Evolutionary conservation across 2,113 vertebrate species (phyloP).

Genomic region (Emberiza fucata): DNA sequence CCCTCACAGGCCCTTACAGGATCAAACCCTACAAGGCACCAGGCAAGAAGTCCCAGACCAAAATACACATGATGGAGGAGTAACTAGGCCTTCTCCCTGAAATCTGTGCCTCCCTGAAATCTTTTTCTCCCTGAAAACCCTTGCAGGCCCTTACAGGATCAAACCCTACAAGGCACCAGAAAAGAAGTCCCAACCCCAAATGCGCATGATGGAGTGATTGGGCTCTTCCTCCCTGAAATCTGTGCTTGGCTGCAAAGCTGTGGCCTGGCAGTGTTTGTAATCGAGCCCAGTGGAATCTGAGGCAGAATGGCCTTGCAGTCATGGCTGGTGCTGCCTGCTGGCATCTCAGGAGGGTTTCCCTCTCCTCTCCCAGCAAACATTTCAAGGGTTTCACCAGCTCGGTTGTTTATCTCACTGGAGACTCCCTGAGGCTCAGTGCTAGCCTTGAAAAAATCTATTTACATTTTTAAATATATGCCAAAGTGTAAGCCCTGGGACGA

Average conservation of each 20-base stretch:
- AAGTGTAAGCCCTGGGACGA: neutral
- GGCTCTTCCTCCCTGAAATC: neutral
- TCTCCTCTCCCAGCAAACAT: neutral
- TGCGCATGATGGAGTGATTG: fast-evolving
- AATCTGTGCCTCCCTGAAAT: neutral
- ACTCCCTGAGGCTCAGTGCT: neutral
- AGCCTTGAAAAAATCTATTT: conserved; percentile 39
- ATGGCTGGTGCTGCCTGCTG: neutral
- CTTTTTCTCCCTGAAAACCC: too few species aligned
- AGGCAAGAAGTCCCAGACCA: too few species aligned
- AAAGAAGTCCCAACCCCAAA: neutral
- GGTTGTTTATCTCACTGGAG: neutral
- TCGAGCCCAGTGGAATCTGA: fast-evolving
- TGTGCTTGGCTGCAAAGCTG: neutral
- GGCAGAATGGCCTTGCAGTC: neutral
- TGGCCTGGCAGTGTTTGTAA: too few species aligned
- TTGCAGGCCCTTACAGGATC: neutral
- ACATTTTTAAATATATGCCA: conserved; percentile 7
- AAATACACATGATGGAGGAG: fast-evolving
- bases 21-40: too few species aligned
- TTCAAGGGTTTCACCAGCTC: conserved; percentile 3
- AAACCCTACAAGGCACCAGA: fast-evolving
- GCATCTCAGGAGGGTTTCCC: neutral
- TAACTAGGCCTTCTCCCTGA: neutral
- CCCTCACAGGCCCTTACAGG: neutral